Evolutionary conservation across 2,888 invertebrate species (phyloP).

Genomic region (Diadegma fenestrale): DNA sequence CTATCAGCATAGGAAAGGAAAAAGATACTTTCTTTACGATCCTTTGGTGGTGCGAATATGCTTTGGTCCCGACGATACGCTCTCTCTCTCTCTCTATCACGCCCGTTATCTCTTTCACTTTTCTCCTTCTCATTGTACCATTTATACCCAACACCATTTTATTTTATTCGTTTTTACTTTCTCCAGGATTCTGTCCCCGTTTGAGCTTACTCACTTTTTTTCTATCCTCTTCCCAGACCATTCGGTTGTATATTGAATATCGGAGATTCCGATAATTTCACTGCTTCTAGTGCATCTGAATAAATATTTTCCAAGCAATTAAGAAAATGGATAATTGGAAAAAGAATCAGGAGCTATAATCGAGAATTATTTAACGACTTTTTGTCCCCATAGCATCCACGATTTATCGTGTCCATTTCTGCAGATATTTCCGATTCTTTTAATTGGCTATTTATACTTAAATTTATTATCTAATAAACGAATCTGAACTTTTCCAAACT

Average conservation of each 20-base stretch:
- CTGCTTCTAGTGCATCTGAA: conserved; percentile 30
- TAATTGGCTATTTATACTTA: neutral
- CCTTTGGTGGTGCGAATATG: conserved; percentile 58
- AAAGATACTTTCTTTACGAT: conserved; percentile 67
- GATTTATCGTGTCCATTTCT: neutral
- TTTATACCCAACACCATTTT: conserved; percentile 27
- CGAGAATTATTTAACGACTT: conserved; percentile 45
- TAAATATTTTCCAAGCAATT: conserved; percentile 61
- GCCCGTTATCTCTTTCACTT: conserved; percentile 57
- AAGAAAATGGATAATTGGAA: conserved; percentile 62
- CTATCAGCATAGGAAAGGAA: conserved; percentile 32
- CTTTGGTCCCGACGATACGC: conserved; percentile 35
- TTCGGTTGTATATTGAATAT: conserved; percentile 48
- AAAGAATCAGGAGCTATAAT: conserved; percentile 61
- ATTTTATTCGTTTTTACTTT: conserved; percentile 34
- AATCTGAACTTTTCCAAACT: neutral
- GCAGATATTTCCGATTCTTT: neutral
- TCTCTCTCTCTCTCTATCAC: conserved; percentile 37
- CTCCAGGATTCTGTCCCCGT: neutral
- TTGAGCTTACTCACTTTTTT: conserved; percentile 28
- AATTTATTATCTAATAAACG: neutral
- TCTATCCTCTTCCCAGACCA: conserved; percentile 22
- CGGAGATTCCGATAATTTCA: conserved; percentile 50
- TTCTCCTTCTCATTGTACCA: conserved; percentile 13
- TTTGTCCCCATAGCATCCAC: neutral